phyloP scores from a whole-genome alignment of 2,113 vertebrate genomes.

The Hipposideros armiger region DNA sequence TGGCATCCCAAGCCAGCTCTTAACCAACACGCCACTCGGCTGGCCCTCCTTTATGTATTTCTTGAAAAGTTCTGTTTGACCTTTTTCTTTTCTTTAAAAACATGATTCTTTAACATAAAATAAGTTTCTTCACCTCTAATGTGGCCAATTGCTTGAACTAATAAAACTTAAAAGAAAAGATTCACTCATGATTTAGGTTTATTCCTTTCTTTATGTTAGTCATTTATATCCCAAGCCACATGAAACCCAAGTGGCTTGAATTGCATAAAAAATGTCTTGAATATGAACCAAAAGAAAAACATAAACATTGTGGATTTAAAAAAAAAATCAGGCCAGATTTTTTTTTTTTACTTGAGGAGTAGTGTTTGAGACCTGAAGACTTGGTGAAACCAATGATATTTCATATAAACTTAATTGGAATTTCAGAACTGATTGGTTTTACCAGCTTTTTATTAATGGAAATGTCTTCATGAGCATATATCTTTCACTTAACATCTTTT shows the following conservation, averaged over 20 bases:
- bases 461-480: background rate
- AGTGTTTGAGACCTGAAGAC: background rate
- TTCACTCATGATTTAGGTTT: background rate
- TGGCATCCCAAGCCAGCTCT: no score
- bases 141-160: background rate
- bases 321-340: background rate
- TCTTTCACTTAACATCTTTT: background rate
- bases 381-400: background rate
- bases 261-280: constrained; percentile 22
- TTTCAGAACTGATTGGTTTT: background rate
- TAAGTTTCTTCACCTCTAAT: background rate
- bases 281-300: constrained; percentile 19
- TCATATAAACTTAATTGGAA: constrained; percentile 15
- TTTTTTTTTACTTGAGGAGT: background rate
- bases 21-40: no score
- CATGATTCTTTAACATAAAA: background rate
- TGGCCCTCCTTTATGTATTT: background rate
- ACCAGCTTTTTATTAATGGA: background rate
- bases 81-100: background rate
- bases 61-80: background rate
- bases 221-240: background rate
- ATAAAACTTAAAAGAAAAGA: background rate
- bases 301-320: background rate
- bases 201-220: background rate
- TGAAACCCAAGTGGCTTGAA: background rate